phyloP scores from a whole-genome alignment of 2,888 invertebrate genomes.

The Aleiodes testaceus region DNA sequence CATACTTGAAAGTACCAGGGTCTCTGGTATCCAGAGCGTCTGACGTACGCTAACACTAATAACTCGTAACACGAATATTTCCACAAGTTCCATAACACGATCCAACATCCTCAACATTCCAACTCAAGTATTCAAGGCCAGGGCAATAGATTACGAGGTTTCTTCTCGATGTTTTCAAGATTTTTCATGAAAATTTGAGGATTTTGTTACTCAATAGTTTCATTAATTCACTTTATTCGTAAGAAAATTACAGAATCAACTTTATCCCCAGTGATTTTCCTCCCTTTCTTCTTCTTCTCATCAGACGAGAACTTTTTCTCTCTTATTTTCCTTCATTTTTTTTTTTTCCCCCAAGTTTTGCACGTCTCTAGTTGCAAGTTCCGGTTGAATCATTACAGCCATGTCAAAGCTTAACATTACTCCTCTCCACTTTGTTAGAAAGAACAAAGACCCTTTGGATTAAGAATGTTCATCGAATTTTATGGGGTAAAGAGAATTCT shows the following conservation, averaged over 20 bases:
- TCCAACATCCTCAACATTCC: too few relatives aligned
- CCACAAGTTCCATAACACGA: too few relatives aligned
- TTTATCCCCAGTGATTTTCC: background rate
- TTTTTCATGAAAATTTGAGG: too few relatives aligned
- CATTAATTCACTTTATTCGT: too few relatives aligned
- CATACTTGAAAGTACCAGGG: too few relatives aligned
- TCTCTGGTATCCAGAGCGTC: too few relatives aligned
- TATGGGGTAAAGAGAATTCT: slow-evolving; percentile 28
- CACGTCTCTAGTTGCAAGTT: background rate
- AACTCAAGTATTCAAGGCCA: too few relatives aligned
- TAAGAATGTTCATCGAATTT: slow-evolving; percentile 46
- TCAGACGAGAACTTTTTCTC: background rate
- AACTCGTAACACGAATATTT: too few relatives aligned
- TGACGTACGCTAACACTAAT: too few relatives aligned
- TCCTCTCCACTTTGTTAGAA: background rate
- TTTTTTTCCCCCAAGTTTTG: background rate
- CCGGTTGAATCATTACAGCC: slow-evolving; percentile 29
- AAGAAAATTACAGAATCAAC: background rate
- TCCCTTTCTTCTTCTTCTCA: background rate
- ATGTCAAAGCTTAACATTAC: slow-evolving; percentile 20
- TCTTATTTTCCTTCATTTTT: background rate
- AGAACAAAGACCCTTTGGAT: slow-evolving; percentile 39
- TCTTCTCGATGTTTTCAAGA: too few relatives aligned
- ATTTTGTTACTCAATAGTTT: too few relatives aligned
- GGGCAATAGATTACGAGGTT: too few relatives aligned